Conservation (phyloP, 2,113 vertebrate genomes). For the Xenus cinereus region DNA sequence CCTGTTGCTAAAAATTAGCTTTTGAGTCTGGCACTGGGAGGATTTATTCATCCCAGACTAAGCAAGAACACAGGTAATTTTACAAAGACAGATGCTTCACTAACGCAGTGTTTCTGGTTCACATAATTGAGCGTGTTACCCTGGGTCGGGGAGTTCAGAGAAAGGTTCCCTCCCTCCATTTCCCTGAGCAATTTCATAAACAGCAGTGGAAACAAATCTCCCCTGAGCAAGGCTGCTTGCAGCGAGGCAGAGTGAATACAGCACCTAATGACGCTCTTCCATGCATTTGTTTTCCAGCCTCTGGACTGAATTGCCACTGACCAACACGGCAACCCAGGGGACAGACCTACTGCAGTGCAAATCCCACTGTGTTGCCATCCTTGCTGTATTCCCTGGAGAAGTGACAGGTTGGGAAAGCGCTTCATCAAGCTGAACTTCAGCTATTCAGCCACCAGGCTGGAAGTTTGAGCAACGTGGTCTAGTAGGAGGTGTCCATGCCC, state of each 20-base stretch:
- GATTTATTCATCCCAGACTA: background rate
- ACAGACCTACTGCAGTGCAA: background rate
- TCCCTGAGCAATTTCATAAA: background rate
- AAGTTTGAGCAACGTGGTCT: too few relatives aligned
- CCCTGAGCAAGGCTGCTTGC: background rate
- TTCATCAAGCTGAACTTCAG: background rate
- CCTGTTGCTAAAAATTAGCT: background rate
- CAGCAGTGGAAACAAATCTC: background rate
- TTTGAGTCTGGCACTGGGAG: background rate
- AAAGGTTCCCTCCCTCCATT: background rate
- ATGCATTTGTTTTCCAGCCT: background rate
- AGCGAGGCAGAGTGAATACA: background rate
- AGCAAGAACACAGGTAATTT: background rate
- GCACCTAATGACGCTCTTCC: background rate
- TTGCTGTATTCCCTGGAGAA: rapidly evolving
- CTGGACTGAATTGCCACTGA: background rate
- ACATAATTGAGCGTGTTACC: rapidly evolving
- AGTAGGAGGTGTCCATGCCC: too few relatives aligned
- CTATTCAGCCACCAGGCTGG: background rate
- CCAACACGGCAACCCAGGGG: rapidly evolving
- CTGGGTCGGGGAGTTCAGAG: background rate
- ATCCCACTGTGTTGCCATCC: rapidly evolving
- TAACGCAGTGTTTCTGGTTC: rapidly evolving
- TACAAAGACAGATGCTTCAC: background rate
- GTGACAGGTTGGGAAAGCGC: rapidly evolving